phyloP scores from a whole-genome alignment of 2,888 invertebrate species.

The Pecten maximus region DNA sequence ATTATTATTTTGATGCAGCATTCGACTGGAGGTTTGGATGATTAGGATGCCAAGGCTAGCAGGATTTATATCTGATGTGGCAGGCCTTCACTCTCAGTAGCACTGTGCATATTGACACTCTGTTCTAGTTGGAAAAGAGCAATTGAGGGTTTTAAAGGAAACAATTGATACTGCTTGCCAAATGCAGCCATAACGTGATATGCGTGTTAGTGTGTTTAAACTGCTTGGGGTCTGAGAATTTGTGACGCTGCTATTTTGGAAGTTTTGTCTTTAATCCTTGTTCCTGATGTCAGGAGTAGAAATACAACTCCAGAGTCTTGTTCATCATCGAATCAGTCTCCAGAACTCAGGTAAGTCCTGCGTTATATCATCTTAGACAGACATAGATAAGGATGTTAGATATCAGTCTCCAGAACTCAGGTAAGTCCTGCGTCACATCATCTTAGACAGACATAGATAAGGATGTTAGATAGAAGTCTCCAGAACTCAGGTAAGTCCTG shows the following conservation, averaged over 20 bases:
- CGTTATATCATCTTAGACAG: too few species aligned
- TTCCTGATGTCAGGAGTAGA: constrained; percentile 5
- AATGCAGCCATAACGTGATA: background rate
- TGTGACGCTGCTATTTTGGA: background rate
- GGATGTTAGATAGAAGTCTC: too few species aligned
- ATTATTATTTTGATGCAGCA: background rate
- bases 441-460: too few species aligned
- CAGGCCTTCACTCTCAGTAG: background rate
- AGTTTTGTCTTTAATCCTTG: background rate
- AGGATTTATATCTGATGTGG: background rate
- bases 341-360: background rate
- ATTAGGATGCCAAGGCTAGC: background rate
- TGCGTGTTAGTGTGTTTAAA: background rate
- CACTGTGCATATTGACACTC: background rate
- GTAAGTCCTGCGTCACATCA: too few species aligned
- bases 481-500: too few species aligned
- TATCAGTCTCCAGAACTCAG: too few species aligned
- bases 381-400: too few species aligned
- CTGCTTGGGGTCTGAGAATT: background rate
- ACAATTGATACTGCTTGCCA: background rate
- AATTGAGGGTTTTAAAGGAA: background rate
- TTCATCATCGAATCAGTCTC: background rate
- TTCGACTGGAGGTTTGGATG: background rate
- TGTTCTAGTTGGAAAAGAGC: background rate
- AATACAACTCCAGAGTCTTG: background rate